These are phyloP conservation scores for Chionoecetes opilio DNA, from an alignment of 1,140 invertebrate genomes.

Conservation along the genomic window DNA sequence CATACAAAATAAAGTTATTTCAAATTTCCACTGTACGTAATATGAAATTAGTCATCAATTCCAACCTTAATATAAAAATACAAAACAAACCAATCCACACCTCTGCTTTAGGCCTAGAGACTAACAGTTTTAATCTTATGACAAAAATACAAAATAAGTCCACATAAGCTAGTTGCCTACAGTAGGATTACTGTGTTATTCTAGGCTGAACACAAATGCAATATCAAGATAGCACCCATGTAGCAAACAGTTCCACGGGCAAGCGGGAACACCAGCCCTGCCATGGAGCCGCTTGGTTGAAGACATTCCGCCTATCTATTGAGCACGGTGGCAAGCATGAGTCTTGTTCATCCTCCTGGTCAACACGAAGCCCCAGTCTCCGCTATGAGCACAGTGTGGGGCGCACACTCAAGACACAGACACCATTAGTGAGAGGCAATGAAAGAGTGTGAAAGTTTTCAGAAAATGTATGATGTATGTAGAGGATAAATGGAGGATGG, in stretches of 20 bases:
- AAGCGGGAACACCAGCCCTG: neutral
- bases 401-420: too few relatives aligned
- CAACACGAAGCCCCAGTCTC: too few relatives aligned
- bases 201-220: neutral
- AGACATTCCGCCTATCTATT: neutral
- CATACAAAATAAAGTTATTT: neutral
- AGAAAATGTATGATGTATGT: too few relatives aligned
- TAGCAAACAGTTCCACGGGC: neutral
- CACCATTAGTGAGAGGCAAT: too few relatives aligned
- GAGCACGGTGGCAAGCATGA: slow-evolving; percentile 2
- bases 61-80: slow-evolving; percentile 16
- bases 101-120: neutral
- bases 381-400: too few relatives aligned
- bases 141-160: neutral
- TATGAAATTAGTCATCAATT: neutral
- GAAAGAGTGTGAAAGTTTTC: too few relatives aligned
- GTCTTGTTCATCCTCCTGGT: neutral
- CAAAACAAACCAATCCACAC: neutral
- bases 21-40: neutral
- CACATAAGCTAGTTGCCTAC: neutral
- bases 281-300: neutral
- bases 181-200: neutral
- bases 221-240: neutral
- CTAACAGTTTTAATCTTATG: neutral
- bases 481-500: too few relatives aligned